Evolutionary conservation across 2,113 vertebrate species (phyloP), one percentile per base, ranked within the genome.

Genomic region (Myotis lucifugus): DNA sequence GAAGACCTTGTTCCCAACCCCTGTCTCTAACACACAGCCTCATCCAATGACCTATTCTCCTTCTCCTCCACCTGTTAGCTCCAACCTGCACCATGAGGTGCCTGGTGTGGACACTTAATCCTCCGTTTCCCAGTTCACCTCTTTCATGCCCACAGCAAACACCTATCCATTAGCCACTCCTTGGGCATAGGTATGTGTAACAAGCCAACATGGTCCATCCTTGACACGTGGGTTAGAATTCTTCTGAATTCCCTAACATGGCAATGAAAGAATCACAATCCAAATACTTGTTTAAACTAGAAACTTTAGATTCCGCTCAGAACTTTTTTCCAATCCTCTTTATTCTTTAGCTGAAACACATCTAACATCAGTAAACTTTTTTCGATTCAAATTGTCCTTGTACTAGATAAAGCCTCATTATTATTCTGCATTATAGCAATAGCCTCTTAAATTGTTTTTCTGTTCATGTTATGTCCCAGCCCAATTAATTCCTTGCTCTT

Each of bases 341-440:
- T 82, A 78, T 79, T 91, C 21, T 73, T 90, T 81, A 64, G 66
- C 37, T 88, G 32, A 91, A 95, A 93, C 8, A 90, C 21, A 54
- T 81, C 21, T 70, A 25, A 12, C 12, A 85, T 46, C 59, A 88
- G n/a, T 50, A 72, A 70, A 9, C 19, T 73, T 29, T 52, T 94
- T 86, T 72, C 40, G 21, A 73, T n/a, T 92, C 6, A 66, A 93
- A 59, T 5, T 85, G 72, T 37, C 42, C 79, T 29, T 37, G 50
- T 70, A 46, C 32, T 73, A 73, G 52, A 27, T 48, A 77, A 96
- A 86, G 14, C 1, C 1, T 52, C 6, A 27, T 85, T 82, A 67
- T 70, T 54, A 70, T 92, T 73, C 50, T 69, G 19, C 27, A 77
- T 54, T 66, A 64, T 2, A 92, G 18, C 12, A 78, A 72, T 72